A percentile compares a stretch with the other conserved stretches of the same genome.
phyloP scores from a whole-genome alignment of 2,888 invertebrate species.

The Drosophila birchii region DNA sequence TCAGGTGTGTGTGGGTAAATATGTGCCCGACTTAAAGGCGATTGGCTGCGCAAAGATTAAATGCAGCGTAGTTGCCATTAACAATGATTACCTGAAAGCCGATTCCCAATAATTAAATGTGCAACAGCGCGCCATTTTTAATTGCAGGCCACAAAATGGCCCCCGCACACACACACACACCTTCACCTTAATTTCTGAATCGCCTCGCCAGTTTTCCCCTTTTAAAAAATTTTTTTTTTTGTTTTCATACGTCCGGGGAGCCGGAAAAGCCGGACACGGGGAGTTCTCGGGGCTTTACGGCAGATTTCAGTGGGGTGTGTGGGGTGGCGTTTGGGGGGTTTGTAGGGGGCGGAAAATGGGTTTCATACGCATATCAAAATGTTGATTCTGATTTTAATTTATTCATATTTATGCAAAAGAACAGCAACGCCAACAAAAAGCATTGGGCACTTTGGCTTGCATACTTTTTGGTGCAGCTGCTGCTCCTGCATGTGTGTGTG shows the following conservation, averaged over 20 bases:
- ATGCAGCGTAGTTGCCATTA: slow-evolving; percentile 79
- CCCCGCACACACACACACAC: slow-evolving; percentile 21
- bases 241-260: slow-evolving; percentile 33
- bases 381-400: slow-evolving; percentile 78
- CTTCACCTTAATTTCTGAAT: slow-evolving; percentile 27
- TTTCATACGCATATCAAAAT: slow-evolving; percentile 70
- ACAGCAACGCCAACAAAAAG: slow-evolving; percentile 57
- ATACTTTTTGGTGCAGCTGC: slow-evolving; percentile 59
- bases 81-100: slow-evolving; percentile 81
- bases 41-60: slow-evolving; percentile 62
- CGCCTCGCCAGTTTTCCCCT: neutral
- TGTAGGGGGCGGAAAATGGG: slow-evolving; percentile 43
- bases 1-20: slow-evolving; percentile 21
- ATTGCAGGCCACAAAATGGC: slow-evolving; percentile 74
- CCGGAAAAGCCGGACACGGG: slow-evolving; percentile 34
- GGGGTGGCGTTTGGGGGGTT: neutral
- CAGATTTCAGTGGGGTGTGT: slow-evolving; percentile 10
- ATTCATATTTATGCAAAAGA: slow-evolving; percentile 80
- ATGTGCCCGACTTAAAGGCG: slow-evolving; percentile 61
- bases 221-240: neutral
- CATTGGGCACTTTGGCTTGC: slow-evolving; percentile 58
- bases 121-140: slow-evolving; percentile 80
- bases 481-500: slow-evolving; percentile 7
- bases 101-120: slow-evolving; percentile 81
- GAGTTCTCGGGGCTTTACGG: slow-evolving; percentile 32